phyloP scores from a whole-genome alignment of 1,140 invertebrate genomes.

The Dolichoris vasculosae region DNA sequence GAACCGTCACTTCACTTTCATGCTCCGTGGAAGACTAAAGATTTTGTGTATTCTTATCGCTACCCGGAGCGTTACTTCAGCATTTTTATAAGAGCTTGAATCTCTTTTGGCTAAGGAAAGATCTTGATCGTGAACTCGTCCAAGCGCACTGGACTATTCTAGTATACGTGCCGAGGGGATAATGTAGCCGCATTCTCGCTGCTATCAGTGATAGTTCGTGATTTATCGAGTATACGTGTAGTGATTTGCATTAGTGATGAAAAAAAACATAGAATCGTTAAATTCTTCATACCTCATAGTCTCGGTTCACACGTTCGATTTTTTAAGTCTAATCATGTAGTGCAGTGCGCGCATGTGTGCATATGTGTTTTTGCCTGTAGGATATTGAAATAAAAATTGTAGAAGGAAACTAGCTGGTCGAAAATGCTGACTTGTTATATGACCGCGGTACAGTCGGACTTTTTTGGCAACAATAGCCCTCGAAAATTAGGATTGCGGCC shows the following conservation, averaged over 20 bases:
- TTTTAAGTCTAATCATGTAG: too few species aligned
- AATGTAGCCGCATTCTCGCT: not conserved
- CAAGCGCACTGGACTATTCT: not conserved
- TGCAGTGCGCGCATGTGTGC: too few species aligned
- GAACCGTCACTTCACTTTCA: slow-evolving; percentile 42
- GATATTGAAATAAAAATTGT: not conserved
- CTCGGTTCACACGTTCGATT: not conserved
- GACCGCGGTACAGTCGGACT: slow-evolving; percentile 64
- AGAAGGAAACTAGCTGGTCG: not conserved
- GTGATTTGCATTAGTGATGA: not conserved
- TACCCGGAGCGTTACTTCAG: not conserved
- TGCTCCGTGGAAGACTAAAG: slow-evolving; percentile 21
- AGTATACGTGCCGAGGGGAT: not conserved
- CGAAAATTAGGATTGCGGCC: not conserved
- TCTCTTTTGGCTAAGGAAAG: not conserved
- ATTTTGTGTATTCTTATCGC: not conserved
- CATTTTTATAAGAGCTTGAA: not conserved
- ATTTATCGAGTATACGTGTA: not conserved
- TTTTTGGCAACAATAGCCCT: slow-evolving; percentile 54
- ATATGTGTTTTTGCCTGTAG: too few species aligned
- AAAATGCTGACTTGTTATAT: slow-evolving; percentile 68
- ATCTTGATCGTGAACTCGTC: not conserved
- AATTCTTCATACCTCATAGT: not conserved
- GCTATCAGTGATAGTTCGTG: not conserved
- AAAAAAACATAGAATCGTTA: not conserved